phyloP scores from a whole-genome alignment of 2,113 vertebrate genomes.

The Sinocyclocheilus anshuiensis region DNA sequence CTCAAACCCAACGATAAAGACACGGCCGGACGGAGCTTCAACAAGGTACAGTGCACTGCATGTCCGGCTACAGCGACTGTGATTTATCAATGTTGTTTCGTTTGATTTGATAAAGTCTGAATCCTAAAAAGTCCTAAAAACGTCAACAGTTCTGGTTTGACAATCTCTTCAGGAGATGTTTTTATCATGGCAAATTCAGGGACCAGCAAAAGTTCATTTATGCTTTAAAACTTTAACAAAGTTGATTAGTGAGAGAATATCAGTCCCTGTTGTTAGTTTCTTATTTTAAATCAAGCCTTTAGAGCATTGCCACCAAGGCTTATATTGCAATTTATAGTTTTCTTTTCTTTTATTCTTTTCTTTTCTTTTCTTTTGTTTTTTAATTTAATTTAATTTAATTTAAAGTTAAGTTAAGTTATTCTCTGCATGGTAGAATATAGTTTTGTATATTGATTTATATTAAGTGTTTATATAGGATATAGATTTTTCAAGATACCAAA shows the following conservation, averaged over 20 bases:
- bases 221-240: background rate
- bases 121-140: background rate
- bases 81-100: background rate
- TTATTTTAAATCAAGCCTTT: background rate
- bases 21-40: conserved; percentile 92
- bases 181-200: background rate
- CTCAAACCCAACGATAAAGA: conserved; percentile 90
- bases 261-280: background rate
- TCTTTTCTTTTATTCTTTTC: no score
- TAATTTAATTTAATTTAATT: no score
- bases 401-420: no score
- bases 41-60: conserved; percentile 83
- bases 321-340: background rate
- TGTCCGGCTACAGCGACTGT: background rate
- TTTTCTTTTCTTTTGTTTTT: no score
- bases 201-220: background rate
- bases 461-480: background rate
- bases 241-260: background rate
- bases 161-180: background rate
- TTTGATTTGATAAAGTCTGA: background rate
- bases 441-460: background rate
- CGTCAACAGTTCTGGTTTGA: background rate
- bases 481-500: background rate
- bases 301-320: background rate
- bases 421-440: background rate